A percentile compares a stretch with the other conserved stretches of the same genome.
phyloP scores from a whole-genome alignment of 92 coral and sea anemone species.

The Umimayanthus kanabou region DNA sequence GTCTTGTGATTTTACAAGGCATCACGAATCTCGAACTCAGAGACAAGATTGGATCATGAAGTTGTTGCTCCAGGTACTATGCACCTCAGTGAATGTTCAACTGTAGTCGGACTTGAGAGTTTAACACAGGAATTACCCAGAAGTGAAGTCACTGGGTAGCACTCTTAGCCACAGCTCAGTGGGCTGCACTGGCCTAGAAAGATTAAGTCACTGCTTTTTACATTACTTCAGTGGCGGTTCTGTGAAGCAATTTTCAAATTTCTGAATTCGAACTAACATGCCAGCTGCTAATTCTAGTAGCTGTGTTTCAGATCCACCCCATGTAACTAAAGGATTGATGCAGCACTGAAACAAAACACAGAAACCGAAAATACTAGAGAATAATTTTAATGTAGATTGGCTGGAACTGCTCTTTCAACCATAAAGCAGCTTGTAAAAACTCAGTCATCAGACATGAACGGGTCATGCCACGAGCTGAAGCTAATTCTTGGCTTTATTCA shows the following conservation, averaged over 20 bases:
- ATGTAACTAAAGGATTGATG: not conserved
- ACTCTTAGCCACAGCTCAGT: conserved; percentile 11
- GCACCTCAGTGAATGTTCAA: conserved; percentile 22
- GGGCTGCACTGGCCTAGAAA: conserved; percentile 46
- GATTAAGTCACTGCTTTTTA: conserved; percentile 31
- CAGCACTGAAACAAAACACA: not conserved
- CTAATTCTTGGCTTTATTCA: conserved; percentile 5
- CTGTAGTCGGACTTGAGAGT: not conserved
- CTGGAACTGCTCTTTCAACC: conserved; percentile 12
- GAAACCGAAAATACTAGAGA: not conserved
- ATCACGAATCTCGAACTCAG: conserved; percentile 15
- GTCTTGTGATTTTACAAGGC: conserved; percentile 71
- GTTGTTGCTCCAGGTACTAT: not conserved
- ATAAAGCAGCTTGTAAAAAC: conserved; percentile 19
- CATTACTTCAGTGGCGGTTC: not conserved
- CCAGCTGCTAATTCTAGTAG: not conserved
- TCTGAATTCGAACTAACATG: not conserved
- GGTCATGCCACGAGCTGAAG: not conserved
- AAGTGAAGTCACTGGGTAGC: conserved; percentile 30
- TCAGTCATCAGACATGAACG: not conserved
- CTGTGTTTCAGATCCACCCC: not conserved
- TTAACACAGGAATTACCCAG: conserved; percentile 39
- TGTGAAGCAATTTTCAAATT: not conserved
- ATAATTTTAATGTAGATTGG: not conserved
- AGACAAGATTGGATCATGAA: not conserved